A percentile compares a stretch with the other conserved stretches of the same genome.
These are phyloP conservation scores for Suricata suricatta DNA, from an alignment of 2,113 vertebrate genomes.

Conservation along the genomic window DNA sequence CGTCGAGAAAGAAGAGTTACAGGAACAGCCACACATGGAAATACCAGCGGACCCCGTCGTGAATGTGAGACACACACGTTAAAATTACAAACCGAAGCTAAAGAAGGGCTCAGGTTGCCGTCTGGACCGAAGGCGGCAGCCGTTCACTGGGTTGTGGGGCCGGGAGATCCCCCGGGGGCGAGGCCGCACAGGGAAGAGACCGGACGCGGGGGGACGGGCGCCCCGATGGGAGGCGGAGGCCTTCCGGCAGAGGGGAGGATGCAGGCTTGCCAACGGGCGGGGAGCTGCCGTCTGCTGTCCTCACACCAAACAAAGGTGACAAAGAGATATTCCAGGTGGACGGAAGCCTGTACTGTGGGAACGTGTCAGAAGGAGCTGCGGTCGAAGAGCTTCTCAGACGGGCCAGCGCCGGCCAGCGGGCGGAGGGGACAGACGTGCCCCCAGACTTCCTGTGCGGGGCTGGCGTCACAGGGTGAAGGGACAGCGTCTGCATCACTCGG, in stretches of 20 bases:
- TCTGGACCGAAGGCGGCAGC: neutral
- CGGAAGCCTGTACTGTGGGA: neutral
- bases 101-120: neutral
- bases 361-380: neutral
- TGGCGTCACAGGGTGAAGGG: too few relatives aligned
- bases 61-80: neutral
- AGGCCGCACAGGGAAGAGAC: neutral
- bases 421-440: accelerated
- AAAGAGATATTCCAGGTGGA: neutral
- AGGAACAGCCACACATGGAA: neutral
- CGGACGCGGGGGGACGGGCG: neutral
- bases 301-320: accelerated
- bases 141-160: neutral
- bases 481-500: neutral
- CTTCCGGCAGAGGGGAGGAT: neutral
- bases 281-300: neutral
- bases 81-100: neutral
- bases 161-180: neutral
- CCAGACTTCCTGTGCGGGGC: neutral
- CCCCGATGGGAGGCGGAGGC: neutral
- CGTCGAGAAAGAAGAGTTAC: neutral
- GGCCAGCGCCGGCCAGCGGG: neutral
- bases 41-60: accelerated
- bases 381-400: neutral
- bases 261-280: too few relatives aligned